Evolutionary conservation across 2,888 invertebrate genomes (phyloP), one percentile per base, ranked within the genome.

Genomic region (Aradus depressus): DNA sequence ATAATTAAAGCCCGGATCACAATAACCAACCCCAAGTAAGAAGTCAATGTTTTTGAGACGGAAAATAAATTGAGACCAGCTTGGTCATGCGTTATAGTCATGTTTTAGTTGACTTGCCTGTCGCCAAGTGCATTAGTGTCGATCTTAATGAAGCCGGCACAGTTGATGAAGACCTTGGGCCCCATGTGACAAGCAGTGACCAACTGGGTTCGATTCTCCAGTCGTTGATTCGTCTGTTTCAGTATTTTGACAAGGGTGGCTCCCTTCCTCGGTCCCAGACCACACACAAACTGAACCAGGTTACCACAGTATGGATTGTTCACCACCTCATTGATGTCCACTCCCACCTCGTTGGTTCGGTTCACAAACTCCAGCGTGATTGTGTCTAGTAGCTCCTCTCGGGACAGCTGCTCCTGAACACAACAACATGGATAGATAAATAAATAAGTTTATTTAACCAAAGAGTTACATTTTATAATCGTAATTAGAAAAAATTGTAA

Each of bases 131-230:
- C 90, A 64, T 86, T 90, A 0, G 96, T 96, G 64, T 99, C 97
- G 58, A 99, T 97, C 72, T 91, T 95, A 51, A 99, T 92, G 66
- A 99, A 98, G 22, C 97, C 98, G 6, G 97, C 95, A 71, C 96
- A 96, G 67, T 98, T 98, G 60, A 98, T 92, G 65, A 98, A 97
- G 0, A 97, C 92, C 71, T 92, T 93, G 0, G 96, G 96, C 0
- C 97, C 97, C 87, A 98, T 89, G 64, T 93, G 91, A 66, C 93
- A 96, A 2, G 84, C 77, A 1, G 92, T 95, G 12, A 98, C 95
- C 18, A 98, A 72, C 65, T 96, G 95, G 0, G 95, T 93, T 64
- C 96, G 74, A 66, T 93, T 96, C 69, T 95, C 95, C 42, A 96
- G 67, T 32, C 92, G 77, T 63, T 89, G 89, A 69, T 92, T 93